Base-by-base conservation (phyloP, 2,113 vertebrate species). In the Myodes glareolus region DNA sequence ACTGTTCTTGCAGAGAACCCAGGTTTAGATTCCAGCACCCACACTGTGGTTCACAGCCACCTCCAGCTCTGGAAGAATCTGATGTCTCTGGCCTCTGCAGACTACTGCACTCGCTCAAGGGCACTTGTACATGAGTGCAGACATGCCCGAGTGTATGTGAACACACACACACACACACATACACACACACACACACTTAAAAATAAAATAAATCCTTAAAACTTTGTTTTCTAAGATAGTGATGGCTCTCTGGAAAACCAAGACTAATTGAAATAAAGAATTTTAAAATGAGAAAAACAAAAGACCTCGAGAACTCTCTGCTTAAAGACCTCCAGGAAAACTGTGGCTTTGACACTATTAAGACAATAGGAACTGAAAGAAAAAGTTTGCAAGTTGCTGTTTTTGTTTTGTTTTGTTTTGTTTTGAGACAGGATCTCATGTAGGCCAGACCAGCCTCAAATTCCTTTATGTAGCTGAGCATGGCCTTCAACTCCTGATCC, bases 241-340 rank as follows among this genome's bases (percentile, higher is more conserved):
- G 10, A 75, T 42, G 88, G 39, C 75, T 23, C 42, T 84, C 88
- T 90, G 25, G 31, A 95, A 94, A 96, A n/a, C 84, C 52, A 78
- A 92, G 29, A 63, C 23, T 42, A 7, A 23, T 76, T 67, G 27
- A 39, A 97, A 68, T 9, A 87, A 86, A 36, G 21, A 73, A 76
- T 87, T 76, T 52, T 50, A 58, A 80, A 68, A 47, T 63, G 58
- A 3, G 9, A n/a, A 76, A 55, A 31, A 58, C 11, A 93, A 76
- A 61, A 78, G 7, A 9, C 4, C 17, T 88, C 47, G 21, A 29
- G 47, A 31, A 21, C 33, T 88, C 4, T 82, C 58, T 89, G 52
- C 27, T 75, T 86, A n/a, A 58, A 39, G 36, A 81, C 9, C 68
- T 67, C 50, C 5, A 65, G 47, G 0, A 73, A 65, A 21, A 27